Conservation (phyloP, 1,140 invertebrate genomes). For the Caerostris darwini region DNA sequence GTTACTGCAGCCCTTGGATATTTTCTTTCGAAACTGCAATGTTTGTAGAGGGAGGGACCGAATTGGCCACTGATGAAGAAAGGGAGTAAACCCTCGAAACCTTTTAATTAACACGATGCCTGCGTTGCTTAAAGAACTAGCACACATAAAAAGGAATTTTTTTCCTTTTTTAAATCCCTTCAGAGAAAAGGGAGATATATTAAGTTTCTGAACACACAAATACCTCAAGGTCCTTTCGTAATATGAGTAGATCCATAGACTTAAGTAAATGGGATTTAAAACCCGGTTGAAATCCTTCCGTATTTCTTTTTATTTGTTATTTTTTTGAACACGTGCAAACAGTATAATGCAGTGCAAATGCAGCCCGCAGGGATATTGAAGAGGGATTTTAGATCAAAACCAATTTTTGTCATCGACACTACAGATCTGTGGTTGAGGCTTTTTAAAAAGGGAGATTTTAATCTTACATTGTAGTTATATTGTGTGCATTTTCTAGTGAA, state of each 20-base stretch:
- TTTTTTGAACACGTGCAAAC: not conserved
- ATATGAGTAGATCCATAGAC: not conserved
- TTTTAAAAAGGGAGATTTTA: not conserved
- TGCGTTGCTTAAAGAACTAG: not conserved
- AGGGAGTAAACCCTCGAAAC: slow-evolving; percentile 19
- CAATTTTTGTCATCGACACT: not conserved
- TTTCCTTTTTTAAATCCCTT: not conserved
- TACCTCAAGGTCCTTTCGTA: not conserved
- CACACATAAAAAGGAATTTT: slow-evolving; percentile 3
- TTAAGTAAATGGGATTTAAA: slow-evolving; percentile 68
- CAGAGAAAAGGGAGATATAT: slow-evolving; percentile 45
- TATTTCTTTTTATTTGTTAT: not conserved
- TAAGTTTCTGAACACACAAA: slow-evolving; percentile 29
- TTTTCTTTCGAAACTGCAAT: slow-evolving; percentile 38
- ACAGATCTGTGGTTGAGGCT: not conserved
- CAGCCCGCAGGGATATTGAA: not conserved
- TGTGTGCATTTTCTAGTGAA: not conserved
- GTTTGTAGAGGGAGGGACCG: slow-evolving; percentile 27
- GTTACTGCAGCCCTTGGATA: slow-evolving; percentile 29
- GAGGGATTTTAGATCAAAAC: not conserved
- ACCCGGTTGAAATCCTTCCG: not conserved
- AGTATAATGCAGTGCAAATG: not conserved
- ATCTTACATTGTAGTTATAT: not conserved
- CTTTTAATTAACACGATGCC: slow-evolving; percentile 55
- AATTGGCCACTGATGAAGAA: slow-evolving; percentile 45